These are phyloP conservation scores for Eudasyphora cyanicolor DNA, from an alignment of 2,888 invertebrate species.

Conservation along the genomic window DNA sequence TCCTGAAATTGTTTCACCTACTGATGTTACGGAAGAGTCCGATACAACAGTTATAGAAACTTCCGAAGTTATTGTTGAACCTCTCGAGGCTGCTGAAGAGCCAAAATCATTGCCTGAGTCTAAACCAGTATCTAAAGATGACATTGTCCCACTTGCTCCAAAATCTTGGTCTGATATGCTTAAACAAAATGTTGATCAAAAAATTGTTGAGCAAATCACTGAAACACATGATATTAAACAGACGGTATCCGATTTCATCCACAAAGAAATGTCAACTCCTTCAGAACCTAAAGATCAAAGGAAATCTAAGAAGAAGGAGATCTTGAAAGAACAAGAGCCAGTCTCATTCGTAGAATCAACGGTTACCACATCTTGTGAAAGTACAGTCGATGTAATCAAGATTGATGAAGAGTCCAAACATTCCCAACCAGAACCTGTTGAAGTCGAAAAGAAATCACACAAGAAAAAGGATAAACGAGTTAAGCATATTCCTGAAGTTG, in stretches of 20 bases:
- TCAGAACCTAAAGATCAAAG: neutral
- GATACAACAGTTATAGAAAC: no score
- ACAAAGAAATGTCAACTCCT: neutral
- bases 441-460: no score
- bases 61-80: neutral
- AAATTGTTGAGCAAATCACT: constrained; percentile 27
- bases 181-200: constrained; percentile 39
- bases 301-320: no score
- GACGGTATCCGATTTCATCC: neutral
- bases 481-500: neutral
- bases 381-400: no score
- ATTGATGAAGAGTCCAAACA: no score
- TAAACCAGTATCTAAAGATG: no score
- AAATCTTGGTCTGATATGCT: constrained; percentile 60
- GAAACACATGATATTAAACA: neutral
- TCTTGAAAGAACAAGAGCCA: neutral
- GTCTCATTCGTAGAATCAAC: no score
- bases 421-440: no score
- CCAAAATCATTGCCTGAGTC: neutral
- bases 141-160: neutral
- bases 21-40: no score
- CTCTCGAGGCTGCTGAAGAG: neutral
- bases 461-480: no score
- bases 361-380: no score
- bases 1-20: no score